Base-by-base conservation (phyloP, 2,888 invertebrate species). In the Diarsia mendica region DNA sequence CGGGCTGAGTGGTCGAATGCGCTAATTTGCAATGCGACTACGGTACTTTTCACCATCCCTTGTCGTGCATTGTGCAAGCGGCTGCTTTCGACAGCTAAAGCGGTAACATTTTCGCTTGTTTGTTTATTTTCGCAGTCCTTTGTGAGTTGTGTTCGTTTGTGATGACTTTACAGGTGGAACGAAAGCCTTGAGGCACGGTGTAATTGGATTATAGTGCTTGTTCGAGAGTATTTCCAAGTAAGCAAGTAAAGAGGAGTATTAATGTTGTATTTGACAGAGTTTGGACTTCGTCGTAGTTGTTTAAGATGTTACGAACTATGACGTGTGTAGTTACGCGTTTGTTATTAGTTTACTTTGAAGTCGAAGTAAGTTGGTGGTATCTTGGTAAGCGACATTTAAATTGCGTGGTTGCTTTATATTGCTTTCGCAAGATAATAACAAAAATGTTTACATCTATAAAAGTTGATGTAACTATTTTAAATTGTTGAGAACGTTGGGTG, bases 21-120 rank as follows among this genome's bases (percentile, higher is more conserved):
- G 90, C 93, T 94, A 93, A 94, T 94, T 93, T 93, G 92, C 92
- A 92, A 91, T 89, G 90, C 89, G 91, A 92, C 90, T 91, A 91
- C 89, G 90, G 88, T 88, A 91, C 91, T 93, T 93, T 92, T 92
- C 91, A 90, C 83, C 89, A 89, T 87, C 86, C 87, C 88, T 85
- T 83, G 87, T 86, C 88, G 87, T 86, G 85, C 89, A 89, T 88
- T 90, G 89, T 89, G 89, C 85, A 85, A 82, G 80, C 84, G 87
- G 85, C 89, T 92, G 91, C 84, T 91, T 90, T 92, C 89, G 91
- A 91, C 90, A 91, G 89, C 88, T 88, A 89, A 89, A 90, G 89
- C 89, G 88, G 86, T 85, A 85, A 87, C 88, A 89, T 89, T 89
- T 90, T 89, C 83, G 75, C 78, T 83, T 77, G 87, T 85, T 87